Evolutionary conservation across 2,797 vertebrate species (phyloP).

Genomic region (Rallus crepitans): DNA sequence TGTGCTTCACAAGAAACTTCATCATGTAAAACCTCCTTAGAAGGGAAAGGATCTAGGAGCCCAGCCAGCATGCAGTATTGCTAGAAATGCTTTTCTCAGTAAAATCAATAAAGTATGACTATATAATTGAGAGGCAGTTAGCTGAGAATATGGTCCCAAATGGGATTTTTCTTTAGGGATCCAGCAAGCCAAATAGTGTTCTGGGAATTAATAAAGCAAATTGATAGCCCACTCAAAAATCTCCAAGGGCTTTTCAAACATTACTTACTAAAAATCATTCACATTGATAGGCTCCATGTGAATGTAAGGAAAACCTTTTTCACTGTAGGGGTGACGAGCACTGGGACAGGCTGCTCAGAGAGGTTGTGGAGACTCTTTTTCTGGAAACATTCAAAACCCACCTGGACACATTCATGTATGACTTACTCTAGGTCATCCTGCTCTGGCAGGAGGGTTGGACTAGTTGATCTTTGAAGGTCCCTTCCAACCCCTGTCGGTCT

Average conservation of each 20-base stretch:
- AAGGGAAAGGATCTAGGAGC: not conserved
- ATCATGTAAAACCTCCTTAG: not conserved
- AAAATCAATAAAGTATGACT: slow-evolving; percentile 34
- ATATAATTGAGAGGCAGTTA: slow-evolving; percentile 42
- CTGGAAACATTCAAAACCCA: no score
- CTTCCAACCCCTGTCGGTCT: no score
- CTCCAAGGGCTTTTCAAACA: slow-evolving; percentile 29
- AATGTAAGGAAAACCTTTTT: no score
- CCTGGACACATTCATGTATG: no score
- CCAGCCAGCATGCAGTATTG: not conserved
- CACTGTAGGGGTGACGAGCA: no score
- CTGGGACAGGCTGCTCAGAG: no score
- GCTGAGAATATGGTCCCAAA: slow-evolving; percentile 32
- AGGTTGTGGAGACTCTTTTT: no score
- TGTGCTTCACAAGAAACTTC: not conserved
- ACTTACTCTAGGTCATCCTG: no score
- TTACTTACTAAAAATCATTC: not conserved
- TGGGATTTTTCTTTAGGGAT: slow-evolving; percentile 38
- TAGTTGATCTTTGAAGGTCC: no score
- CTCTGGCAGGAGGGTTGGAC: no score
- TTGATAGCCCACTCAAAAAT: slow-evolving; percentile 40
- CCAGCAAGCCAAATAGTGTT: not conserved
- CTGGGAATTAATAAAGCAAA: slow-evolving; percentile 38
- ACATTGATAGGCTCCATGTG: not conserved
- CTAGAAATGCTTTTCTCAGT: not conserved